Conservation (phyloP, 1,140 invertebrate genomes). For the Drosophila ogumai region DNA sequence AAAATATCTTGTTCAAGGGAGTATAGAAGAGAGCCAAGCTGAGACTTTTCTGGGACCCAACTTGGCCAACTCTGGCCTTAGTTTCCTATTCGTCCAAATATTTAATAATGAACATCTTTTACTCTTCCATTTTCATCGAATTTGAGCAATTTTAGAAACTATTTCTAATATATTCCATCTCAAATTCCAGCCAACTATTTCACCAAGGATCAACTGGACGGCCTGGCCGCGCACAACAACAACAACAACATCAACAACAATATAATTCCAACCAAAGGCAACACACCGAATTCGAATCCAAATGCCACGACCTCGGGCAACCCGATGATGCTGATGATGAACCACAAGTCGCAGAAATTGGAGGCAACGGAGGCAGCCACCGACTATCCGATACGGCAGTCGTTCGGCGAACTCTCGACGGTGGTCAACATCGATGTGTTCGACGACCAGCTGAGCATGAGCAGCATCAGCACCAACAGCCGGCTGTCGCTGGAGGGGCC, state of each 20-base stretch:
- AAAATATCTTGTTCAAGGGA: no score
- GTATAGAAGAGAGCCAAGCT: no score
- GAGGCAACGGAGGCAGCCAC: not conserved
- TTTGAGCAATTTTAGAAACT: not conserved
- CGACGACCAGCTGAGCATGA: slow-evolving; percentile 91
- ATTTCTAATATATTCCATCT: not conserved
- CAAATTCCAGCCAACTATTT: slow-evolving; percentile 44
- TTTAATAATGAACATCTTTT: no score
- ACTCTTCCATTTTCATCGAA: no score
- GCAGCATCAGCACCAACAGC: slow-evolving; percentile 92
- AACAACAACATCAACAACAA: slow-evolving; percentile 67
- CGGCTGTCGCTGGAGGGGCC: slow-evolving; percentile 90
- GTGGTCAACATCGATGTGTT: slow-evolving; percentile 85
- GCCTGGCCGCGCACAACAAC: slow-evolving; percentile 41
- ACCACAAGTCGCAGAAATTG: slow-evolving; percentile 8
- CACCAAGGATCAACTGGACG: slow-evolving; percentile 63
- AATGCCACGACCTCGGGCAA: slow-evolving; percentile 15
- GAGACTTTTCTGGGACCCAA: no score
- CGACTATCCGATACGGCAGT: slow-evolving; percentile 23
- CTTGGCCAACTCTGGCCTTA: no score
- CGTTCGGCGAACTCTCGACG: slow-evolving; percentile 55
- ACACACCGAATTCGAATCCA: slow-evolving; percentile 26
- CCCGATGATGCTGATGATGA: not conserved
- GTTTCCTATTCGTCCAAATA: no score
- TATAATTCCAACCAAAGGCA: slow-evolving; percentile 46